These are phyloP conservation scores for Empis stercorea DNA, from an alignment of 2,888 invertebrate genomes.

Conservation along the genomic window DNA sequence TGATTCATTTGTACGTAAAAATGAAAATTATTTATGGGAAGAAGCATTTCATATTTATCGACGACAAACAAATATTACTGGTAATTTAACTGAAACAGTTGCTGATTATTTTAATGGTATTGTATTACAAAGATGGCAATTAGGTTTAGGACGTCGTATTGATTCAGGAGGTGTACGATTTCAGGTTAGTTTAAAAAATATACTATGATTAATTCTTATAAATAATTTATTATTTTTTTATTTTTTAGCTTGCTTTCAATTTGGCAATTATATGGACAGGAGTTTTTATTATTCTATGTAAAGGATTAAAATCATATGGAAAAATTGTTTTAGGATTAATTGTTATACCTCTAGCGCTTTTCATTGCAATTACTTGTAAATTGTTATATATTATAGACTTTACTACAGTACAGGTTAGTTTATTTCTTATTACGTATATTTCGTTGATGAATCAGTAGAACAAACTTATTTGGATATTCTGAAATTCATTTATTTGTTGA, in stretches of 20 bases:
- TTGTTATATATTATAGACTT: slow-evolving; percentile 26
- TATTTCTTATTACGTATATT: not conserved
- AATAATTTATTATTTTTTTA: slow-evolving; percentile 13
- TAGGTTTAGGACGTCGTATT: slow-evolving; percentile 26
- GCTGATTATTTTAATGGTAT: slow-evolving; percentile 76
- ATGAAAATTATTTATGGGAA: slow-evolving; percentile 70
- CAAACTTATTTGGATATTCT: too few relatives aligned
- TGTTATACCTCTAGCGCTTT: slow-evolving; percentile 63
- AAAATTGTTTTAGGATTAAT: slow-evolving; percentile 57
- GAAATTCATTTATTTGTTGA: too few relatives aligned
- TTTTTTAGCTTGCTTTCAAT: slow-evolving; percentile 79
- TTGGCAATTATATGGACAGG: slow-evolving; percentile 83
- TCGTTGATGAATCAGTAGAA: not conserved
- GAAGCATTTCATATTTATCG: slow-evolving; percentile 57
- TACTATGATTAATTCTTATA: not conserved
- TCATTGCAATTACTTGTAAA: slow-evolving; percentile 25
- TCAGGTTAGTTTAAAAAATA: slow-evolving; percentile 28
- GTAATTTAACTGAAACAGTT: slow-evolving; percentile 58
- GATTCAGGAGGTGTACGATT: slow-evolving; percentile 28
- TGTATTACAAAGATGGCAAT: slow-evolving; percentile 48
- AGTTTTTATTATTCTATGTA: slow-evolving; percentile 74
- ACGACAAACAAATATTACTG: slow-evolving; percentile 44
- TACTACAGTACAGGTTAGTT: slow-evolving; percentile 21
- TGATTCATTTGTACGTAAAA: slow-evolving; percentile 72
- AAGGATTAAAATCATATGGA: slow-evolving; percentile 53